Evolutionary conservation across 2,888 invertebrate species (phyloP).

Genomic region (Dryobotodes eremita): DNA sequence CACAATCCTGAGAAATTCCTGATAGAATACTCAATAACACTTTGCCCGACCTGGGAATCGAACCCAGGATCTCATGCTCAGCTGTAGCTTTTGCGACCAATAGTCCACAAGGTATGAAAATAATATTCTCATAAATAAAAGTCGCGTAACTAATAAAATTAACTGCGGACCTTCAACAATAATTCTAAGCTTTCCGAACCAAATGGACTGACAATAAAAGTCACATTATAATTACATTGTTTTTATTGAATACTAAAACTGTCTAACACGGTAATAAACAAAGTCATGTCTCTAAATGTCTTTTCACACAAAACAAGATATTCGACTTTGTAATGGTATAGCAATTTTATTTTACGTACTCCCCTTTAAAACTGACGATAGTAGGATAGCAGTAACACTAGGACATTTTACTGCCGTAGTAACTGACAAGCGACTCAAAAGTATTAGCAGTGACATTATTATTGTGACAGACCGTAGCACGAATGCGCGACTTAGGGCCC

Average conservation of each 20-base stretch:
- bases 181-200: neutral
- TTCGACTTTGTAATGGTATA: constrained; percentile 58
- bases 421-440: constrained; percentile 23
- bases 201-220: neutral
- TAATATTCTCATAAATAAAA: too few species aligned
- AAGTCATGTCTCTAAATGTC: constrained; percentile 50
- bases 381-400: constrained; percentile 38
- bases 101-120: too few species aligned
- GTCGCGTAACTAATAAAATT: neutral
- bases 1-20: too few species aligned
- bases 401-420: constrained; percentile 34
- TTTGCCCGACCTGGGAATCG: too few species aligned
- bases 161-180: neutral
- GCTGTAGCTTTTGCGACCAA: too few species aligned
- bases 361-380: constrained; percentile 38
- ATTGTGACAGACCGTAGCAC: too few species aligned
- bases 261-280: constrained; percentile 57
- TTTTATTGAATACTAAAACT: constrained; percentile 54
- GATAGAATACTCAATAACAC: too few species aligned
- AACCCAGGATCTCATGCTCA: too few species aligned
- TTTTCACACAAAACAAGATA: constrained; percentile 48
- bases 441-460: constrained; percentile 19
- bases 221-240: constrained; percentile 6
- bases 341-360: constrained; percentile 61
- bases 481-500: too few species aligned